phyloP scores from a whole-genome alignment of 2,113 vertebrate genomes.

The Nanger granti region DNA sequence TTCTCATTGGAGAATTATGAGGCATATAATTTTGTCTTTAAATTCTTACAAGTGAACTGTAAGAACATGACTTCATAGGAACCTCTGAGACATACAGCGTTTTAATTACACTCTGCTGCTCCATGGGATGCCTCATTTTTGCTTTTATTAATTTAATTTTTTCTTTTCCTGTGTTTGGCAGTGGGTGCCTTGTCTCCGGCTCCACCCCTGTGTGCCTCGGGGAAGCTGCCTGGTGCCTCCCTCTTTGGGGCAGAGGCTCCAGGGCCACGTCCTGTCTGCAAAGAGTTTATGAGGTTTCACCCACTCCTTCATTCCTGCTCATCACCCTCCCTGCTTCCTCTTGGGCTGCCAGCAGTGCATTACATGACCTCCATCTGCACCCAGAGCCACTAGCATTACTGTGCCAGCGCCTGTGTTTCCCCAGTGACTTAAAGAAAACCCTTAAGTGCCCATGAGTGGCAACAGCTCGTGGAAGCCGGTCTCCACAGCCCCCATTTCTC shows the following conservation, averaged over 20 bases:
- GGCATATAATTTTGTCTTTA: conserved; percentile 83
- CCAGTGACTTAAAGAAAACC: not conserved
- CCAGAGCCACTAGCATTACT: not conserved
- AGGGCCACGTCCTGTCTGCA: not conserved
- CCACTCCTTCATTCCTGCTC: not conserved
- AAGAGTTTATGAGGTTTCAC: conserved; percentile 30
- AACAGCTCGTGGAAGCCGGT: fast-evolving
- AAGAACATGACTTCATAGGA: conserved; percentile 83
- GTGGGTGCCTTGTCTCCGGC: conserved; percentile 26
- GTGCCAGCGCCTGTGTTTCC: not conserved
- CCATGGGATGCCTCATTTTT: conserved; percentile 75
- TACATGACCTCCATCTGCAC: not conserved
- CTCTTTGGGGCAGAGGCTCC: not conserved
- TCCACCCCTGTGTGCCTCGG: conserved; percentile 3
- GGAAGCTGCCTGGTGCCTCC: conserved; percentile 33
- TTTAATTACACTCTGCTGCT: conserved; percentile 79
- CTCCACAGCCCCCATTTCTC: fast-evolving
- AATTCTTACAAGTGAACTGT: conserved; percentile 77
- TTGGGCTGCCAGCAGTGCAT: not conserved
- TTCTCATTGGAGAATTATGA: conserved; percentile 74
- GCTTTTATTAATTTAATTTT: conserved; percentile 80
- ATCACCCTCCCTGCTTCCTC: not conserved
- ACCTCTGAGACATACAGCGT: conserved; percentile 76
- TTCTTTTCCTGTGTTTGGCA: conserved; percentile 38
- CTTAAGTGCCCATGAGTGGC: conserved; percentile 41